Conservation (phyloP, 2,113 vertebrate species). For the Anarrhichthys ocellatus region DNA sequence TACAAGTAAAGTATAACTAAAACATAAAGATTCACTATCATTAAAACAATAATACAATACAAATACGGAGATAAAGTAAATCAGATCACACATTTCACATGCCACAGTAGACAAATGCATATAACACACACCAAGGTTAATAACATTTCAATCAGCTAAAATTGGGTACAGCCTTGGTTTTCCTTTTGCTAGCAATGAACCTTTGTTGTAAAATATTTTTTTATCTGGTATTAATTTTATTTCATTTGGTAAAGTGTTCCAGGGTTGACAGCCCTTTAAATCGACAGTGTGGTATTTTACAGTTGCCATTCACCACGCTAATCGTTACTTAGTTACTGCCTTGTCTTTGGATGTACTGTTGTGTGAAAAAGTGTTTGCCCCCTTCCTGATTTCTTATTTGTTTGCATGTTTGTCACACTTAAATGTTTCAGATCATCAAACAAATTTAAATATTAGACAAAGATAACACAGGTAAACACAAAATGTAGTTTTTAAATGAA, state of each 20-base stretch:
- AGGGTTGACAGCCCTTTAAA: neutral
- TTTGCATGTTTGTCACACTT: too few relatives aligned
- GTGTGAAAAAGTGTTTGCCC: too few relatives aligned
- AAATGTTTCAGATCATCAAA: too few relatives aligned
- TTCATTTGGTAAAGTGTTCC: neutral
- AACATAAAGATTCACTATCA: too few relatives aligned
- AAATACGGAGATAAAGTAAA: neutral
- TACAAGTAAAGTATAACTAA: neutral
- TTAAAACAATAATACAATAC: too few relatives aligned
- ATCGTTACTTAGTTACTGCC: neutral
- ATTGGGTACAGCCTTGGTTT: neutral
- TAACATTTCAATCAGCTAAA: neutral
- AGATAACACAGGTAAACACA: too few relatives aligned
- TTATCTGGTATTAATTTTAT: neutral
- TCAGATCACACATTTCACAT: neutral
- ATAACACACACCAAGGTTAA: neutral
- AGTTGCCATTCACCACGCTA: neutral
- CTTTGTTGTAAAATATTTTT: neutral
- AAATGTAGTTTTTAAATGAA: too few relatives aligned
- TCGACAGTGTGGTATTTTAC: neutral
- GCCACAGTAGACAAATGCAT: neutral
- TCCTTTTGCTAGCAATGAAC: neutral
- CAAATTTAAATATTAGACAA: too few relatives aligned
- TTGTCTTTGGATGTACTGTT: neutral
- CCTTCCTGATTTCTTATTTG: too few relatives aligned